These are phyloP conservation scores for Neotragus moschatus DNA, from an alignment of 2,113 vertebrate species.

Conservation along the genomic window DNA sequence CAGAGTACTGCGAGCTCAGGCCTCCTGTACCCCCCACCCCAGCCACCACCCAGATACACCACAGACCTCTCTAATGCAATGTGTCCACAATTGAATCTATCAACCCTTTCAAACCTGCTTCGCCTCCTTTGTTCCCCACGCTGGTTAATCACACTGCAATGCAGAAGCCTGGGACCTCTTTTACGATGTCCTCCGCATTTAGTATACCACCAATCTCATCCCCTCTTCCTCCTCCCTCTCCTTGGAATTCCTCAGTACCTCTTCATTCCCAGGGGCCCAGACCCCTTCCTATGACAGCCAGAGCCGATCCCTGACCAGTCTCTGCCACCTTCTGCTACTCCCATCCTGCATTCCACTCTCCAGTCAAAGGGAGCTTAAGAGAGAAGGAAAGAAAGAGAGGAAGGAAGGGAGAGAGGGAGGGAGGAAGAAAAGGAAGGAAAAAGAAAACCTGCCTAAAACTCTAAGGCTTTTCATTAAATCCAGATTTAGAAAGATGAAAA, in stretches of 20 bases:
- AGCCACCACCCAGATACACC: not conserved
- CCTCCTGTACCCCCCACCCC: not conserved
- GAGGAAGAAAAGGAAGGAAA: not conserved
- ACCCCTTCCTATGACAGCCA: not conserved
- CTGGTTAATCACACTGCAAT: not conserved
- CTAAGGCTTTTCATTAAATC: not conserved
- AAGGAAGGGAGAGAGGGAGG: not conserved
- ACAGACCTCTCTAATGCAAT: not conserved
- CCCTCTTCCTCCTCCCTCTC: not conserved
- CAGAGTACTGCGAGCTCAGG: not conserved
- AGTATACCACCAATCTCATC: not conserved
- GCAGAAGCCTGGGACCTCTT: not conserved
- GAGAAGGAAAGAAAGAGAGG: not conserved
- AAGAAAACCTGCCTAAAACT: not conserved
- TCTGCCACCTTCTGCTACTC: not conserved
- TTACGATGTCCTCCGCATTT: not conserved
- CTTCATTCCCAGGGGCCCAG: not conserved
- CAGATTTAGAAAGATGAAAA: not conserved
- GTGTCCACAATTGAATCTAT: not conserved
- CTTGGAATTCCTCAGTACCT: not conserved
- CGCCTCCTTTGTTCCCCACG: too few species aligned
- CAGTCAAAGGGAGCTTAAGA: not conserved
- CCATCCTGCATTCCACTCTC: not conserved
- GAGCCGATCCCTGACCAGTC: not conserved
- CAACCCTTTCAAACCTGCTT: not conserved